Conservation (phyloP, 2,113 vertebrate genomes). For the Petaurus breviceps region DNA sequence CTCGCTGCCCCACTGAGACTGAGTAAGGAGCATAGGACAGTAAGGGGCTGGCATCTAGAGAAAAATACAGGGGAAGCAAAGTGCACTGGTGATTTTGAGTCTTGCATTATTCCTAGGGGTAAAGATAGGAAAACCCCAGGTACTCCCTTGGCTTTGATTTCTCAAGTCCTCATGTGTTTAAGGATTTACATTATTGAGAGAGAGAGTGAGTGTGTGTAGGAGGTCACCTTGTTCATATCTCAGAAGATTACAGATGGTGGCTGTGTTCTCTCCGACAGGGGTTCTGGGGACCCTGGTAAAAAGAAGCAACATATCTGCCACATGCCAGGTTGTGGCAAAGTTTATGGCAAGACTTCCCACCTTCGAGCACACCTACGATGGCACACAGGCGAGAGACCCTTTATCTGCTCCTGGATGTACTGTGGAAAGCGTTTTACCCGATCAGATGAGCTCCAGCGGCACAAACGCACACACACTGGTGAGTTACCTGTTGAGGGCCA, state of each 20-base stretch:
- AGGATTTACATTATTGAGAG: neutral
- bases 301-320: constrained; percentile 99
- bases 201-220: neutral
- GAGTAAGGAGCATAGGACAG: neutral
- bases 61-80: neutral
- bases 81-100: neutral
- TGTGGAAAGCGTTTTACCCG: constrained; percentile 98
- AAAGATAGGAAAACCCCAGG: neutral
- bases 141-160: neutral
- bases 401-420: constrained; percentile 93
- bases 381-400: constrained; percentile 97
- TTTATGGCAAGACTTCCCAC: constrained; percentile 97
- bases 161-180: neutral
- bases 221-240: constrained; percentile 23
- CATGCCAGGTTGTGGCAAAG: constrained; percentile 94
- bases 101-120: neutral
- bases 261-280: constrained; percentile 73
- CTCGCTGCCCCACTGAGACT: neutral
- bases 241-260: constrained; percentile 11
- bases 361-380: constrained; percentile 95
- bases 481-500: neutral
- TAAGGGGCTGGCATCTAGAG: neutral
- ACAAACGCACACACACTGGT: constrained; percentile 98
- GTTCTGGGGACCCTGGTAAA: constrained; percentile 91
- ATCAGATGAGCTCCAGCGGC: constrained; percentile 95